Base-by-base conservation (phyloP, 2,888 invertebrate genomes). In the Seira ritae region DNA sequence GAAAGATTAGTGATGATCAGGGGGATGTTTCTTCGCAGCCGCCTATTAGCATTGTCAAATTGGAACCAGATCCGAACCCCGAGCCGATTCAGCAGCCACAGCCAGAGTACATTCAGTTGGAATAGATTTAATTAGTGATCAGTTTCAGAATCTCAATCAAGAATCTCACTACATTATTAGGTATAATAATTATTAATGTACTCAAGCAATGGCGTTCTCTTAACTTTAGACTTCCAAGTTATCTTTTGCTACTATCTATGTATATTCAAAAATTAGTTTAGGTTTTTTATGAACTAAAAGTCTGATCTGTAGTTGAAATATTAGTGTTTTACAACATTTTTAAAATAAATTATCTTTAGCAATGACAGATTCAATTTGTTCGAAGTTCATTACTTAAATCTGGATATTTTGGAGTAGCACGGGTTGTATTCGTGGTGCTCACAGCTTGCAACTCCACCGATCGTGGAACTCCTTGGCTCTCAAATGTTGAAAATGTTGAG, bases 91-190 rank as follows among this genome's bases (percentile, higher is more conserved):
- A 68, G 15, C 60, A 69, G 15, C 55, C 23, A 67, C 15, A 60
- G 12, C 31, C 69, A n/a, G 76, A 76, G 15, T 76, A 69, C 19
- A 69, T 76, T 62, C 76, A 76, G 10, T 23, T 76, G 8, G 68
- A 68, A 17, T 68, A 68, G 31, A 4, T 31, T 31, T 31, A 8
- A 31, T 4, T 31, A 4, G 8, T 31, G 31, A n/a, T n/a, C n/a
- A n/a, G n/a, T n/a, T n/a, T n/a, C n/a, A n/a, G 31, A 31, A 31
- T 31, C 31, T 31, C 31, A 31, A 31, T 8, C 2, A 31, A 31
- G 31, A 31, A 31, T 31, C 31, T 31, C 31, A 31, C 8, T 31
- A 2, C 8, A 8, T 31, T n/a, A n/a, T n/a, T n/a, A n/a, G n/a
- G n/a, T n/a, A n/a, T n/a, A n/a, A n/a, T n/a, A n/a, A n/a, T n/a